Conservation (phyloP, 2,888 invertebrate genomes). For the Neoaliturus tenellus region DNA sequence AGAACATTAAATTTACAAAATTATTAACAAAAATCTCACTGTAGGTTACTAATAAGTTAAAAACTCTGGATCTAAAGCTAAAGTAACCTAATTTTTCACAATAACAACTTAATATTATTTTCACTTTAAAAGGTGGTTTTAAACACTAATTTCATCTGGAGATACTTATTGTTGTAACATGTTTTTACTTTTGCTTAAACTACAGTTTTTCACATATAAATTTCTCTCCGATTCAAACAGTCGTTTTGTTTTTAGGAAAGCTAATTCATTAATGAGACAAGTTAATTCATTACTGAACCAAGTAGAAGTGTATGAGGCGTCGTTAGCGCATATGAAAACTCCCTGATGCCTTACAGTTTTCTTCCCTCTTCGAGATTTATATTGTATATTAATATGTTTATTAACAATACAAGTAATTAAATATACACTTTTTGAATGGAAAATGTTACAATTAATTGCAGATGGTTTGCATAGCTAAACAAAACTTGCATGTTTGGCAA, state of each 20-base stretch:
- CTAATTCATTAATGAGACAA: slow-evolving; percentile 10
- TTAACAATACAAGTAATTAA: not conserved
- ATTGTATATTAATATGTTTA: not conserved
- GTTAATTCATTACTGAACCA: slow-evolving; percentile 16
- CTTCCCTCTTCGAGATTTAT: not conserved
- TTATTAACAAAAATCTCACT: no score
- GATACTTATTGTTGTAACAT: no score
- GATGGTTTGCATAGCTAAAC: no score
- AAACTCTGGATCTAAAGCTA: no score
- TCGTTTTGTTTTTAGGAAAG: slow-evolving; percentile 22
- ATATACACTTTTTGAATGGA: not conserved
- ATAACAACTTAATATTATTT: no score
- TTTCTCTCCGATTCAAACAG: not conserved
- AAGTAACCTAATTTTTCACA: no score
- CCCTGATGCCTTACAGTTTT: not conserved
- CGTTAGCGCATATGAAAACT: not conserved
- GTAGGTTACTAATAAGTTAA: no score
- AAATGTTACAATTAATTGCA: no score
- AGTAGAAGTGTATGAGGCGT: slow-evolving; percentile 30
- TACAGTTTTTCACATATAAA: not conserved
- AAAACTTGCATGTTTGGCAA: no score
- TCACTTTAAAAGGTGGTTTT: no score
- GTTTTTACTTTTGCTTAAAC: not conserved
- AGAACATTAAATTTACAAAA: no score
- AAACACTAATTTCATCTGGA: no score